Conservation (phyloP, 2,797 vertebrate genomes). For the Valencia hispanica region DNA sequence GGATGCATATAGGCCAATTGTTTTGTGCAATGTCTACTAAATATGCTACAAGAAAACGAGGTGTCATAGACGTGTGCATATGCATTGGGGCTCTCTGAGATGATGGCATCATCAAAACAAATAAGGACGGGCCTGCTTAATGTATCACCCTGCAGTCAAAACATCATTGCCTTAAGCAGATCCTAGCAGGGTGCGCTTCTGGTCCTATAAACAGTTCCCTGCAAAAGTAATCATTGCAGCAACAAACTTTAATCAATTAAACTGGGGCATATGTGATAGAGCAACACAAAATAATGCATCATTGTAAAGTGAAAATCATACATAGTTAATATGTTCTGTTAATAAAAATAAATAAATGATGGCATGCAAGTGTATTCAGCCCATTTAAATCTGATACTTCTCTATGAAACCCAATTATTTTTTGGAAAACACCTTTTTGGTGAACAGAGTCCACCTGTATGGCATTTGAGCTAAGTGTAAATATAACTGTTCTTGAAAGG, state of each 20-base stretch:
- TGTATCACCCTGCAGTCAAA: conserved; percentile 40
- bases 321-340: background rate
- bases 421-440: background rate
- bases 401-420: too few relatives aligned
- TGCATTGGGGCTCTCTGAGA: conserved; percentile 53
- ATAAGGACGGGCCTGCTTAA: conserved; percentile 43
- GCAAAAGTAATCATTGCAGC: background rate
- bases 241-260: background rate
- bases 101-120: conserved; percentile 69
- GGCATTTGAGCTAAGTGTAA: background rate
- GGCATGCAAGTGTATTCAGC: background rate
- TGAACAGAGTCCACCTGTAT: background rate
- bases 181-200: background rate
- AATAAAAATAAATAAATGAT: too few relatives aligned
- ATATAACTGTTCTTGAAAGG: background rate
- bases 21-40: background rate
- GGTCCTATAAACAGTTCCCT: background rate
- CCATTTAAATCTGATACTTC: too few relatives aligned
- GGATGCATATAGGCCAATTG: background rate
- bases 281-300: background rate
- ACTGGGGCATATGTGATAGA: background rate
- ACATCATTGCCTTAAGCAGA: conserved; percentile 35
- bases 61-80: conserved; percentile 45
- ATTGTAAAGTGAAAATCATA: background rate
- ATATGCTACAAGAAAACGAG: conserved; percentile 18